These are phyloP conservation scores for Amphipoea lucens DNA, from an alignment of 2,888 invertebrate genomes.

Conservation along the genomic window DNA sequence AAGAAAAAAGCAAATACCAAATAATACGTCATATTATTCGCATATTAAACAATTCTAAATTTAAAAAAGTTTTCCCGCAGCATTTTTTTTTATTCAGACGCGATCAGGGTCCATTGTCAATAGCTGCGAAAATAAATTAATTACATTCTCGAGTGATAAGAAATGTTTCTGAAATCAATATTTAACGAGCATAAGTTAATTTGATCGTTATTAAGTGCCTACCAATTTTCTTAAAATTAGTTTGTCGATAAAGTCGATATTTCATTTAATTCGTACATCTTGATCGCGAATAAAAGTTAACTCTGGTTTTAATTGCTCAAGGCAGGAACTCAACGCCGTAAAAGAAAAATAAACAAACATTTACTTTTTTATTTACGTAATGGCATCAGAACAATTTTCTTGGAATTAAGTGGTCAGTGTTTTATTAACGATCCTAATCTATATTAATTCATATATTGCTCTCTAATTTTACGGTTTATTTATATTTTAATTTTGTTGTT, in stretches of 20 bases:
- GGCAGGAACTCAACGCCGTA: neutral
- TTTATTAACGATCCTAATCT: constrained; percentile 24
- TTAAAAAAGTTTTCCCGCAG: neutral
- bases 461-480: neutral
- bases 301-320: constrained; percentile 5
- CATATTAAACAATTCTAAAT: neutral
- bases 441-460: neutral
- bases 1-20: too few species aligned
- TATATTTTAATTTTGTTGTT: neutral
- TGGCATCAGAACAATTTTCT: constrained; percentile 18
- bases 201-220: neutral
- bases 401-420: constrained; percentile 13
- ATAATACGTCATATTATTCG: neutral
- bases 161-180: too few species aligned
- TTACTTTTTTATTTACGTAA: constrained; percentile 13
- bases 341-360: constrained; percentile 9
- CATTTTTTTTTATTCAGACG: neutral
- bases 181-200: neutral
- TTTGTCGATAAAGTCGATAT: neutral
- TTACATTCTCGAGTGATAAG: neutral
- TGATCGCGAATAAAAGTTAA: neutral
- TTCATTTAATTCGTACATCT: neutral
- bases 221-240: neutral
- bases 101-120: neutral
- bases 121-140: neutral